Percentiles rank a stretch among this genome's conserved stretches.
phyloP scores from a whole-genome alignment of 2,113 vertebrate species.

The Polypterus senegalus region DNA sequence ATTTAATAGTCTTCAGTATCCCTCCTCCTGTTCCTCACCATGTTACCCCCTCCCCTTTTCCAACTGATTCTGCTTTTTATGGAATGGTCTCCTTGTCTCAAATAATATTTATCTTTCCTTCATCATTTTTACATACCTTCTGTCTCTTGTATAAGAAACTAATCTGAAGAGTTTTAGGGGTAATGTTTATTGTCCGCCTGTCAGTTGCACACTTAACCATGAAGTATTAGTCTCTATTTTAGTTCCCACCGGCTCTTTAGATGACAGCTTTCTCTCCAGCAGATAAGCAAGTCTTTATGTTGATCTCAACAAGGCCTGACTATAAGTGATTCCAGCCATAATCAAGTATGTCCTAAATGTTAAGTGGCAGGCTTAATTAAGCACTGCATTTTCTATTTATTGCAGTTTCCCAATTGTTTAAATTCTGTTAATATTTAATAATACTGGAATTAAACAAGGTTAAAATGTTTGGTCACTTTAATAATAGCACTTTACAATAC shows the following conservation, averaged over 20 bases:
- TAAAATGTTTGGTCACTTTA: too few species aligned
- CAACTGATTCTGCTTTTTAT: background rate
- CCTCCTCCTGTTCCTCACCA: background rate
- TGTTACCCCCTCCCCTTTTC: background rate
- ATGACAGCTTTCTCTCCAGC: conserved; percentile 19
- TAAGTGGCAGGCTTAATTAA: too few species aligned
- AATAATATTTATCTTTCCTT: background rate
- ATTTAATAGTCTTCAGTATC: background rate
- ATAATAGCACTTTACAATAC: too few species aligned
- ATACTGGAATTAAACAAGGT: too few species aligned
- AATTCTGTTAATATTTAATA: too few species aligned
- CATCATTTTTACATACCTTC: background rate
- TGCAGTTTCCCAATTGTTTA: too few species aligned
- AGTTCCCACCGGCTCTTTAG: conserved; percentile 37
- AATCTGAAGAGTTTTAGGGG: conserved; percentile 35
- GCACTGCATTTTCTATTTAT: too few species aligned
- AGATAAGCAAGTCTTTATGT: too few species aligned
- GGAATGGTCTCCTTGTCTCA: background rate
- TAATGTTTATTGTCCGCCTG: conserved; percentile 43
- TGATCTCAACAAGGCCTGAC: too few species aligned
- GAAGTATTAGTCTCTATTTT: conserved; percentile 39
- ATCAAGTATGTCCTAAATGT: too few species aligned
- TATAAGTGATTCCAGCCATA: too few species aligned
- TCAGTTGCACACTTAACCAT: conserved; percentile 53
- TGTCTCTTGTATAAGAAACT: conserved; percentile 3